Base-by-base conservation (phyloP, 2,797 vertebrate genomes). In the Ptychobarbus kaznakovi region DNA sequence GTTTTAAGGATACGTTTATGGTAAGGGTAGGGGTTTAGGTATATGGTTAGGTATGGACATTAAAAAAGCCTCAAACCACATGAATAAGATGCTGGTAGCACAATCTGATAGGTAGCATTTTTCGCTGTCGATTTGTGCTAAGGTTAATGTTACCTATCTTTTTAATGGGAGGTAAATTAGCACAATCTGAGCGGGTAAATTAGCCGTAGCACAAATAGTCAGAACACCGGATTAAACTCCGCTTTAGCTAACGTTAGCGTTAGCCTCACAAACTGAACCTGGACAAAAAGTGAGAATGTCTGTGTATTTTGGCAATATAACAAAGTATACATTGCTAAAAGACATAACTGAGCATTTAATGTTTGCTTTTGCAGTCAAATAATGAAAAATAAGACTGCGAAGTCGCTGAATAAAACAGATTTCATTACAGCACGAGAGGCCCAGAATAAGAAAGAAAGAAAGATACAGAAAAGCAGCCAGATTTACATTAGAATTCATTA, bases 211-310 rank as follows among this genome's bases (percentile, higher is more conserved):
- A 32, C 32, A 32, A 32, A 32, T 32, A 32, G 32, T 32, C 0
- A 32, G 32, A 32, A 32, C 32, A 32, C 32, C n/a, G 63, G 46
- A 81, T 81, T 53, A 81, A 81, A 53, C 65, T 53, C 28, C 18
- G 4, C 70, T 53, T 75, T 66, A 83, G 81, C 81, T 61, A 6
- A 38, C 38, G 81, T 66, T 83, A 83, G 81, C 81, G 3, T 65
- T 83, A 83, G 83, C 83, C 2, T 44, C 18, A 68, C 65, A 20
- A 61, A 44, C 74, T 15, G 1, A 63, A 76, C 40, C 25, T 61
- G 74, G n/a, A 4, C 12, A 35, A 32, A 70, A 38, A 38, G 8
- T 61, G 9, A 70, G 66, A 51, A 58, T 15, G 25, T n/a, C 11
- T 0, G 1, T 40, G 25, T 25, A 32, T 35, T 53, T 28, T 16